These are phyloP conservation scores for Phoebastria nigripes DNA, from an alignment of 2,797 vertebrate species.

Conservation along the genomic window DNA sequence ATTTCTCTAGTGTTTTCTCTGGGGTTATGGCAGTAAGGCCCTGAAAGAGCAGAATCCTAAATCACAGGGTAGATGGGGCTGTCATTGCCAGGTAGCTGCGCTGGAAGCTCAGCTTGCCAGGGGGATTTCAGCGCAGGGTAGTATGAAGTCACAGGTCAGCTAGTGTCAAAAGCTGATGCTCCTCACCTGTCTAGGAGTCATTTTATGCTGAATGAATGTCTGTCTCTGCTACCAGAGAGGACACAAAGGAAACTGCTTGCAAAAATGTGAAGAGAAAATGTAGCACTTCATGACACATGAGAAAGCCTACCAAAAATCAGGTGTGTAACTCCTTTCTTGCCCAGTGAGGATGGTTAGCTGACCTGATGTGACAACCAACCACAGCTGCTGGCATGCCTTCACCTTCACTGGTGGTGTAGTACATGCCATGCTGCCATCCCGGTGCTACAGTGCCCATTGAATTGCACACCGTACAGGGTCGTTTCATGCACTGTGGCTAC, in stretches of 20 bases:
- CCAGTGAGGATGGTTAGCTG: neutral
- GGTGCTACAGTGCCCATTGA: neutral
- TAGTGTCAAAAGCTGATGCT: neutral
- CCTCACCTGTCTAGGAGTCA: neutral
- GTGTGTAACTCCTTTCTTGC: neutral
- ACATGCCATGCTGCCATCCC: fast-evolving
- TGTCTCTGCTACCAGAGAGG: neutral
- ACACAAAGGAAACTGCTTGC: neutral
- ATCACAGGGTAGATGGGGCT: neutral
- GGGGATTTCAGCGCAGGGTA: fast-evolving
- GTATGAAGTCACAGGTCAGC: neutral
- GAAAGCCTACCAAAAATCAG: neutral
- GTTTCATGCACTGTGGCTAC: neutral
- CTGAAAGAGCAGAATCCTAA: neutral
- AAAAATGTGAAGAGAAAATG: neutral
- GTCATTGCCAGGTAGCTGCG: neutral
- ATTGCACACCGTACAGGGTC: fast-evolving
- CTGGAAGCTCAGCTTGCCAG: neutral
- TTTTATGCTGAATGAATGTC: fast-evolving
- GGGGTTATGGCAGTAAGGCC: neutral
- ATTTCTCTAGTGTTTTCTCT: neutral
- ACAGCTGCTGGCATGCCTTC: neutral
- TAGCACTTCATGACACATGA: fast-evolving
- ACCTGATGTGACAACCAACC: neutral
- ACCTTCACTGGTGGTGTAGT: neutral